Base-by-base conservation (phyloP, 2,113 vertebrate genomes). In the Todiramphus chloris region DNA sequence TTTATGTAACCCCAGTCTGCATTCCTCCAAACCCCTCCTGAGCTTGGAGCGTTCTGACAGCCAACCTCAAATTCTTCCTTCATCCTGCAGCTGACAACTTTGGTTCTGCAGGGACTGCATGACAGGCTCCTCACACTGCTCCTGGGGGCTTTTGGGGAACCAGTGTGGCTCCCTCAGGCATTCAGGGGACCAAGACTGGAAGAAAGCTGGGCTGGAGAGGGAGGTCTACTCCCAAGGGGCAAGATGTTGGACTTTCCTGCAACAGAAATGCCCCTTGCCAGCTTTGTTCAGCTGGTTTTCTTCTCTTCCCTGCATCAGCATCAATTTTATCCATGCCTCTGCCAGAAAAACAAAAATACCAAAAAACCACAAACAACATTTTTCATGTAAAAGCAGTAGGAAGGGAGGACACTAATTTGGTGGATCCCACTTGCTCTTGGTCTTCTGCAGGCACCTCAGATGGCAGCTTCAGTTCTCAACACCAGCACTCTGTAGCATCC, bases 1-100 rank as follows among this genome's bases (percentile, higher is more conserved):
- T 96, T 96, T 97, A 89, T 91, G 75, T 93, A 96, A 96, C 37
- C 88, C 75, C 82, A 94, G 94, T 72, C 44, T 74, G 63, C 82
- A 76, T 85, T 93, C 88, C 70, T 95, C n/a, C 82, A 95, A 93
- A 93, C 81, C 84, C 85, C 82, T 93, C 91, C 87, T 82, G n/a
- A 95, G 84, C 72, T 88, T 1, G 0, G 31, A 91, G 84, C 0
- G 4, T 53, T 89, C 74, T 0, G 0, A 55, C 74, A 83, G 90
- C 91, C 93, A 88, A 11, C 63, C 87, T 90, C 91, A 70, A 20
- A 93, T 76, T 83, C 90, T 91, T 83, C 62, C 90, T 91, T 83
- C 62, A 81, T 67, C 75, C 28, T 63, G 2, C 87, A 93, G 82
- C 87, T 93, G 91, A 85, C 78, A 37, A 12, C 33, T 58, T 46